phyloP scores from a whole-genome alignment of 2,113 vertebrate species.

The Recurvirostra avosetta region DNA sequence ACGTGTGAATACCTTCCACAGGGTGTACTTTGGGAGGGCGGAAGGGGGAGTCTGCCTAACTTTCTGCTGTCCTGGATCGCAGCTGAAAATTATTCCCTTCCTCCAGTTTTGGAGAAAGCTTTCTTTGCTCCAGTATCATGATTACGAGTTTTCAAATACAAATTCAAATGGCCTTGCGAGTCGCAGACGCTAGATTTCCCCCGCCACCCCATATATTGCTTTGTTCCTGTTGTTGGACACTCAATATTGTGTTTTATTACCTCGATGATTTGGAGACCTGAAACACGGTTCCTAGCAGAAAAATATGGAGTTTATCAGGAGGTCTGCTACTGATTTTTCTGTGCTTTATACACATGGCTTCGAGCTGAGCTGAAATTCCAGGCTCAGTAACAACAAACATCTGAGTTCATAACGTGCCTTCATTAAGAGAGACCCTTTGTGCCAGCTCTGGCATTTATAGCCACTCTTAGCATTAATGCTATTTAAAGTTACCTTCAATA shows the following conservation, averaged over 20 bases:
- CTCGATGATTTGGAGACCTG: background rate
- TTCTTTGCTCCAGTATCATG: background rate
- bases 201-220: background rate
- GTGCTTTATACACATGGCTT: background rate
- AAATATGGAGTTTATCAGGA: slow-evolving; percentile 24
- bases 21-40: background rate
- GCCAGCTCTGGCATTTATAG: background rate
- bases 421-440: background rate
- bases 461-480: background rate
- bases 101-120: background rate
- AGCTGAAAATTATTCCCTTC: slow-evolving; percentile 25
- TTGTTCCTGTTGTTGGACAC: background rate
- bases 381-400: slow-evolving; percentile 49
- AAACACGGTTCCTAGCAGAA: background rate
- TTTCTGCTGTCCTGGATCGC: background rate
- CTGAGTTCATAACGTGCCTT: slow-evolving; percentile 9
- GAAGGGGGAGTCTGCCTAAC: background rate
- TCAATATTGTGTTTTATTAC: background rate
- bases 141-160: background rate
- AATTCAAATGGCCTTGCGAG: background rate
- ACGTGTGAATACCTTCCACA: slow-evolving; percentile 34
- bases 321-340: slow-evolving; percentile 28
- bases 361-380: slow-evolving; percentile 23
- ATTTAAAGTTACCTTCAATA: background rate
- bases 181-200: background rate